Evolutionary conservation across 2,888 invertebrate genomes (phyloP).

Genomic region (Netelia virgata): DNA sequence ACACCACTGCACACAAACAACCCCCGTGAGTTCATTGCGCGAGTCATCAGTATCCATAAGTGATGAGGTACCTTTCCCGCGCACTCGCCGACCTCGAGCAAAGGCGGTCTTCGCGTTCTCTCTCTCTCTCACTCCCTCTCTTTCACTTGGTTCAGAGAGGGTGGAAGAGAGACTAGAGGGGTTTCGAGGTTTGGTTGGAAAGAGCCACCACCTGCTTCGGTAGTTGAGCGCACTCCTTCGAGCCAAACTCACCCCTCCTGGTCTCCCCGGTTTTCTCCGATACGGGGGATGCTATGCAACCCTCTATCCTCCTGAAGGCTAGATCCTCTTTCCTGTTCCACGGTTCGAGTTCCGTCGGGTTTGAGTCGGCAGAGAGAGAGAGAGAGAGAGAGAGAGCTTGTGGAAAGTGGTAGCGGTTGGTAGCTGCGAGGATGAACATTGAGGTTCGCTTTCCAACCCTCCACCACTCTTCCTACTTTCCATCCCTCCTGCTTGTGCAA

Average conservation of each 20-base stretch:
- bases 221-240: conserved; percentile 79
- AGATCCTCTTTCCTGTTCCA: conserved; percentile 50
- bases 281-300: conserved; percentile 65
- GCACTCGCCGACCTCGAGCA: conserved; percentile 63
- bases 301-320: conserved; percentile 66
- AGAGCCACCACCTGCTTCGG: conserved; percentile 82
- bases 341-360: not conserved
- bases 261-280: conserved; percentile 44
- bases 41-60: conserved; percentile 93
- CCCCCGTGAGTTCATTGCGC: conserved; percentile 87
- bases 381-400: conserved; percentile 57
- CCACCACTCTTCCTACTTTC: not conserved
- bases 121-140: conserved; percentile 21
- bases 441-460: conserved; percentile 63
- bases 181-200: conserved; percentile 75
- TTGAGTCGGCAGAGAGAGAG: no score
- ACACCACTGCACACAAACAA: conserved; percentile 66
- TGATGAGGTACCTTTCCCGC: conserved; percentile 86
- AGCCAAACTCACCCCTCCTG: conserved; percentile 43
- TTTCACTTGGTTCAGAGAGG: conserved; percentile 10
- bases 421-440: conserved; percentile 77
- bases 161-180: conserved; percentile 59
- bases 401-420: conserved; percentile 70
- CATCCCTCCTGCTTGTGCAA: conserved; percentile 43
- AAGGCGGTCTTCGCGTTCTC: conserved; percentile 55